Evolutionary conservation across 2,888 invertebrate species (phyloP), one percentile per base, ranked within the genome.

Genomic region (Scaptodrosophila latifasciaeformis): DNA sequence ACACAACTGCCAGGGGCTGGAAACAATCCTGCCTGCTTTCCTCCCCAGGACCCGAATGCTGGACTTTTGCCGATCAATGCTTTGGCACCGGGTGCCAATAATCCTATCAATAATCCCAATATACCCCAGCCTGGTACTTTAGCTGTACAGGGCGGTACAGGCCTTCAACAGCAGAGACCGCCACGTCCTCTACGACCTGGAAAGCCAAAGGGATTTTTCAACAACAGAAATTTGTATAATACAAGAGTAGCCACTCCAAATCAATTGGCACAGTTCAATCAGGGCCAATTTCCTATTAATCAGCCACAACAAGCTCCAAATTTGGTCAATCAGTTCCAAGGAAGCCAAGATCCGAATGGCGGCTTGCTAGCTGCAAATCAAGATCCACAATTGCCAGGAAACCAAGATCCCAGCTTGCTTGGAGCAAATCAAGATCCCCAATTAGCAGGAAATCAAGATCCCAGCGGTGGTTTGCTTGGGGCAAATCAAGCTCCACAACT

Each of bases 281-380:
- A 64, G 24, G 67, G 67, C 47, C 46, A 63, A 1, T 70, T 67
- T n/a, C 67, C 67, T 2, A 56, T 65, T 9, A 42, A 50, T n/a
- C 56, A 49, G 12, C 54, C 39, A 1, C 69, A 70, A 37, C 19
- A n/a, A n/a, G n/a, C n/a, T 59, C 2, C 18, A 31, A 43, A 7
- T 35, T 58, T 1, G 45, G 13, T 31, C 31, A 24, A 45, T 17
- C 54, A 47, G 12, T 49, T 43, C 13, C 48, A 44, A 0, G n/a
- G 39, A 2, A 24, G 10, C 12, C 40, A 42, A 42, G 12, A 19
- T 12, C 34, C 4, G 13, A 34, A 4, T 34, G 34, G 6, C 24
- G 24, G 24, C 24, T 5, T 5, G 3, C 24, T 24, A 7, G 24
- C 24, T 24, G 24, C 4, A 3, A 24, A 24, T 7, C 24, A 24